Evolutionary conservation across 1,140 invertebrate genomes (phyloP).

Genomic region (Portunus trituberculatus): DNA sequence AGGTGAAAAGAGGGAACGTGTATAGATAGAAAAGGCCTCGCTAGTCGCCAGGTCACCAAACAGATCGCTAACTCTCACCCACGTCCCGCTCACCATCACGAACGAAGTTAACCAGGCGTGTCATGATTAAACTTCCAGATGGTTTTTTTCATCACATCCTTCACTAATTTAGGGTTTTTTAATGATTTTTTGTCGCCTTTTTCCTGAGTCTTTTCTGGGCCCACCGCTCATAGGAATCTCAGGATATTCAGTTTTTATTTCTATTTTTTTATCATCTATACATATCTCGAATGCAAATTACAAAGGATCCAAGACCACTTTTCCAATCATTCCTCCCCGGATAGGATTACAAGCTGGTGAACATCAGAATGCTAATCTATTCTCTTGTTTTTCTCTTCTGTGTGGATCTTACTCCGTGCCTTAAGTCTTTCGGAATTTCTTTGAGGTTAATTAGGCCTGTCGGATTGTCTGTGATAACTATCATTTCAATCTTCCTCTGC

Average conservation of each 20-base stretch:
- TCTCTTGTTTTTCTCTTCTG: background rate
- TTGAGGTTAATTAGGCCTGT: background rate
- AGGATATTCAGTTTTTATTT: background rate
- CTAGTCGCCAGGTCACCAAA: background rate
- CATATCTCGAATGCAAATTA: background rate
- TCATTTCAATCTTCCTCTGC: background rate
- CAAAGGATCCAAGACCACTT: background rate
- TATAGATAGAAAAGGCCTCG: background rate
- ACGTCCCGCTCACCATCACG: background rate
- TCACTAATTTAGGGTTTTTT: background rate
- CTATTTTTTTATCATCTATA: background rate
- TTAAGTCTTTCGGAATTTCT: background rate
- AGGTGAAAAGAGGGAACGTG: background rate
- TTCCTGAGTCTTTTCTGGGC: background rate
- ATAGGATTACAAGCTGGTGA: background rate
- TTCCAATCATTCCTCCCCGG: background rate
- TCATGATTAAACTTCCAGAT: background rate
- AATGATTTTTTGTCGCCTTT: background rate
- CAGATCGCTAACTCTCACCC: background rate
- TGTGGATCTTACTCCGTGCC: background rate
- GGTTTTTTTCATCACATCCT: background rate
- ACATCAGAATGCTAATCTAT: background rate
- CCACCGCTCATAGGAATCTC: background rate
- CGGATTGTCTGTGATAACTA: conserved; percentile 1
- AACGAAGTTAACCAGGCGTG: background rate